A percentile compares a stretch with the other conserved stretches of the same genome.
These are phyloP conservation scores for Eustalomyia histrio DNA, from an alignment of 2,888 invertebrate species.

Conservation along the genomic window DNA sequence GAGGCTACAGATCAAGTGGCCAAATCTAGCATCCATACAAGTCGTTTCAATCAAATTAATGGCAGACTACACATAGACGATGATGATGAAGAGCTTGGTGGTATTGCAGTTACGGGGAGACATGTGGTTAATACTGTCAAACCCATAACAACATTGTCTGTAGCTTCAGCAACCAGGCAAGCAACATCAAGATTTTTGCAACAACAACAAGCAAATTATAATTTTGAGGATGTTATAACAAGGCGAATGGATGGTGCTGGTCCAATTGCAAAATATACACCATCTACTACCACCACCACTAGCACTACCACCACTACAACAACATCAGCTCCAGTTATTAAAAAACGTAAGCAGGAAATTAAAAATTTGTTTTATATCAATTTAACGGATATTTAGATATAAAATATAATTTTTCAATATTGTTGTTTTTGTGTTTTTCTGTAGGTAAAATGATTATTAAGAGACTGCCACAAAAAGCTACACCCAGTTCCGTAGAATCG, in stretches of 20 bases:
- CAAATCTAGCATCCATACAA: conserved; percentile 77
- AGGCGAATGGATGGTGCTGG: conserved; percentile 66
- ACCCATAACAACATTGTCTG: conserved; percentile 67
- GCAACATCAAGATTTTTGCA: conserved; percentile 46
- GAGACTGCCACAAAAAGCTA: conserved; percentile 71
- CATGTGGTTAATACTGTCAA: conserved; percentile 68
- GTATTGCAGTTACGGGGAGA: conserved; percentile 30
- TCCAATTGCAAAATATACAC: conserved; percentile 20
- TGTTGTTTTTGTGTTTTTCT: conserved; percentile 33
- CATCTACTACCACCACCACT: conserved; percentile 39
- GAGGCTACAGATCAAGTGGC: conserved; percentile 76
- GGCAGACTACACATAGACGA: conserved; percentile 63
- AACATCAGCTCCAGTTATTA: conserved; percentile 30
- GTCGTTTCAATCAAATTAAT: conserved; percentile 76
- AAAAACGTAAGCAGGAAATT: conserved; percentile 66
- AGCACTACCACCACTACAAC: conserved; percentile 40
- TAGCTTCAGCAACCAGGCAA: conserved; percentile 48
- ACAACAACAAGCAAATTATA: conserved; percentile 56
- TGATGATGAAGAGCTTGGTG: conserved; percentile 56
- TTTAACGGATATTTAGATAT: conserved; percentile 24
- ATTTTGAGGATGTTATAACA: conserved; percentile 69
- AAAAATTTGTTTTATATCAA: conserved; percentile 15
- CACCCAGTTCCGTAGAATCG: conserved; percentile 67
- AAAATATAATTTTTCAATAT: conserved; percentile 16
- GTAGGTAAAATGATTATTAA: conserved; percentile 69